These are phyloP conservation scores for Pardalotus punctatus DNA, from an alignment of 2,113 vertebrate genomes.

Conservation along the genomic window DNA sequence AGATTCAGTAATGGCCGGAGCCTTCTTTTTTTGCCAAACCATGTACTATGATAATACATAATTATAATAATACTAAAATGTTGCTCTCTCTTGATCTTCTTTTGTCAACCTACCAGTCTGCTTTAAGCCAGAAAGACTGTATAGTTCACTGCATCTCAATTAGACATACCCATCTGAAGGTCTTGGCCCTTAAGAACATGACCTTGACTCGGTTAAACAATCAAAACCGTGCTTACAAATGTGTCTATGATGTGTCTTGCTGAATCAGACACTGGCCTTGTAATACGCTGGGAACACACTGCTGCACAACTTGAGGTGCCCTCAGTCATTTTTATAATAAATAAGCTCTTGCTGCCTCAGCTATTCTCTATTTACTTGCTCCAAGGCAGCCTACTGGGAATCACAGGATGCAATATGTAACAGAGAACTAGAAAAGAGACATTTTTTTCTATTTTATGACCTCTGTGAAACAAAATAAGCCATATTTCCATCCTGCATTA, in stretches of 20 bases:
- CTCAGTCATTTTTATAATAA: not conserved
- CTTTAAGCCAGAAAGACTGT: not conserved
- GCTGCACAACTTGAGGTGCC: not conserved
- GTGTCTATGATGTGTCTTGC: not conserved
- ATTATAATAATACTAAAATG: not conserved
- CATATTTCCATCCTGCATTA: not conserved
- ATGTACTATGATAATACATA: not conserved
- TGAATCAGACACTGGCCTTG: not conserved
- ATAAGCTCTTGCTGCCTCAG: not conserved
- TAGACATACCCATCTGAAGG: not conserved
- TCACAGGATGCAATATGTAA: not conserved
- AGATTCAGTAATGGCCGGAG: not conserved
- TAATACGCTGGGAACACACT: not conserved
- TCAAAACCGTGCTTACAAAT: not conserved
- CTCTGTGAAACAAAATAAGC: not conserved
- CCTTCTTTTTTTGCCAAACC: not conserved
- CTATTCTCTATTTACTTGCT: not conserved
- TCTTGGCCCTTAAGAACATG: not conserved
- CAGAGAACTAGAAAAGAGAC: not conserved
- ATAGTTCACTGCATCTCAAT: not conserved
- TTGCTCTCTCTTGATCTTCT: not conserved
- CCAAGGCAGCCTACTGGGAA: not conserved
- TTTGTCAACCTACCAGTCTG: not conserved
- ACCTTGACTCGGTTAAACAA: not conserved
- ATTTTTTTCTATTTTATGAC: not conserved